A percentile compares a stretch with the other conserved stretches of the same genome.
Conservation (phyloP, 2,797 vertebrate genomes). For the Spatula versicolor region DNA sequence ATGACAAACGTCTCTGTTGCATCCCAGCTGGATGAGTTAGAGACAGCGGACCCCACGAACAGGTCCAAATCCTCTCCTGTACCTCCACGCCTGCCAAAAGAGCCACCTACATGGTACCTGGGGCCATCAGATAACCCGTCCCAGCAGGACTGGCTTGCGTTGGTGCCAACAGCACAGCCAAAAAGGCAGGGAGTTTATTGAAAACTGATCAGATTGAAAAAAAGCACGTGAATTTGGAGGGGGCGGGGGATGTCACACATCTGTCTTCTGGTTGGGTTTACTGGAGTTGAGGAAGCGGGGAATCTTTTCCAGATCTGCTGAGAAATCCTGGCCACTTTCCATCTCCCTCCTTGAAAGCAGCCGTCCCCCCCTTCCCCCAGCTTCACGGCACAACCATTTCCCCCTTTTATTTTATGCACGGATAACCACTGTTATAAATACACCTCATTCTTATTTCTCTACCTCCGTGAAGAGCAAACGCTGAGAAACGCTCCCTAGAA, state of each 20-base stretch:
- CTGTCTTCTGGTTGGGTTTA: neutral
- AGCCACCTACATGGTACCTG: neutral
- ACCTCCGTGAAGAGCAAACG: constrained; percentile 14
- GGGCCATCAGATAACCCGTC: neutral
- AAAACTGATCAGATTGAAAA: neutral
- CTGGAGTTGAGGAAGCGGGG: neutral
- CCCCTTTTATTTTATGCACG: neutral
- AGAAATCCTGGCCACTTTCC: neutral
- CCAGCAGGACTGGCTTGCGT: neutral
- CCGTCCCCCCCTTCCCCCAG: accelerated
- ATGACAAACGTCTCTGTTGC: neutral
- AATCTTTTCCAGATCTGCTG: neutral
- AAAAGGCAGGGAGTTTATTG: neutral
- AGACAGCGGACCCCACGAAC: neutral
- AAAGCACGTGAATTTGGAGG: neutral
- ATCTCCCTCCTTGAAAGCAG: neutral
- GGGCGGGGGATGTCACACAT: neutral
- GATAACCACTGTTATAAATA: constrained; percentile 22
- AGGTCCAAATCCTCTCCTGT: neutral
- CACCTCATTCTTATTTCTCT: neutral
- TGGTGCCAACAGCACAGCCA: neutral
- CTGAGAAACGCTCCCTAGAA: neutral
- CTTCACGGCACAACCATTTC: neutral
- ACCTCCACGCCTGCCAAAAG: neutral
- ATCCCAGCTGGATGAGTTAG: neutral